These are phyloP conservation scores for Pitangus sulphuratus DNA, from an alignment of 2,797 vertebrate species.

Conservation along the genomic window DNA sequence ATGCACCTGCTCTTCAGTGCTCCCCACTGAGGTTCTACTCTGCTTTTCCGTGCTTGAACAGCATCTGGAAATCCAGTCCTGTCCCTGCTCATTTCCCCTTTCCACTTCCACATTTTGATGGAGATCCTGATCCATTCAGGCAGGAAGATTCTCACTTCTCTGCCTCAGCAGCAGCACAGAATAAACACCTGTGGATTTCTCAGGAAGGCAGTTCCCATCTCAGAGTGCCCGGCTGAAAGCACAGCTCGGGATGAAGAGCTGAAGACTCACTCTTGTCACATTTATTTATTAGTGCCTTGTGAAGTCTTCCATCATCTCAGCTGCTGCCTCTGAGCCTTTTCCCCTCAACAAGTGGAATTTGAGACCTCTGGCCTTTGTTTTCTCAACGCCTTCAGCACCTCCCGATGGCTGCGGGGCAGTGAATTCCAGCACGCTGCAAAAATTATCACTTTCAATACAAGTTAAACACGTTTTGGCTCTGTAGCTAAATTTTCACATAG, in stretches of 20 bases:
- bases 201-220: background rate
- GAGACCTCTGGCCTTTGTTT: background rate
- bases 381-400: background rate
- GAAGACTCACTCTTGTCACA: fast-evolving
- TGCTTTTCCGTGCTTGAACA: background rate
- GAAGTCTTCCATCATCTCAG: background rate
- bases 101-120: background rate
- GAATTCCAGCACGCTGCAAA: background rate
- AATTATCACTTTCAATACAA: background rate
- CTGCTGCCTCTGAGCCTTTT: background rate
- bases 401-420: background rate
- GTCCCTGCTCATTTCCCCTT: background rate
- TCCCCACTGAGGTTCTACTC: background rate
- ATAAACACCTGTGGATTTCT: fast-evolving
- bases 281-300: background rate
- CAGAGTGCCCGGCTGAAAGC: background rate
- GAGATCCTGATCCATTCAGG: background rate
- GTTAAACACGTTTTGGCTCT: background rate
- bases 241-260: background rate
- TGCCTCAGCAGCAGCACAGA: background rate
- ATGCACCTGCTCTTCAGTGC: background rate
- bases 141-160: background rate
- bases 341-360: background rate
- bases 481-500: background rate
- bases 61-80: background rate